Evolutionary conservation across 2,113 vertebrate genomes (phyloP), one percentile per base, ranked within the genome.

Genomic region (Eidolon helvum): DNA sequence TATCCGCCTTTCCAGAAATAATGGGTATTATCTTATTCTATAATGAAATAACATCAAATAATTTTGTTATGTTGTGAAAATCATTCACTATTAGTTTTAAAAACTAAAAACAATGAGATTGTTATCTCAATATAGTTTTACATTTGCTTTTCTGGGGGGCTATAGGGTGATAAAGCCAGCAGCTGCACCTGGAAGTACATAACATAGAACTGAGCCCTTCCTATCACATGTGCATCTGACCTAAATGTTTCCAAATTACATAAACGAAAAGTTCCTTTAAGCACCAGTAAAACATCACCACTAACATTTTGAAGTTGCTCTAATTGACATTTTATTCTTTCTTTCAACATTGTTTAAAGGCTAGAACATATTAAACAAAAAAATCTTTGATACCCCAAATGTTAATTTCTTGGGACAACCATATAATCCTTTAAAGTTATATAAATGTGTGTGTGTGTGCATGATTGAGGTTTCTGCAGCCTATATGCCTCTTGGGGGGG

Each of bases 271-370:
- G 38, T 59, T 69, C 91, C 26, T 85, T 94, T 68, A 79, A 75
- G n/a, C n/a, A 80, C 43, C 74, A 87, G 35, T 66, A 82, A 97
- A 80, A 79, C 28, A 96, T 43, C 86, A 95, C 40, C 79, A 90
- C n/a, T 26, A 94, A 30, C 71, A 86, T 91, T 68, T 15, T 82
- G 22, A 92, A 92, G 77, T 85, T 92, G 28, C 19, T 96, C 28
- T 96, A 69, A 95, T 86, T 87, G 68, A 35, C 59, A 91, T 96
- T 97, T 97, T 96, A 96, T 96, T 97, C 71, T 97, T 87, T 5
- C 77, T 96, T 96, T 86, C 65, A 95, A 69, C 57, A 90, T 40
- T 95, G 45, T 92, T 94, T 88, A 96, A 97, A 97, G n/a, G 57
- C 10, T 77, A 50, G 43, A 95, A 95, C 68, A 89, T 72, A 92